Evolutionary conservation across 2,888 invertebrate species (phyloP).

Genomic region (Hemaris fuciformis): DNA sequence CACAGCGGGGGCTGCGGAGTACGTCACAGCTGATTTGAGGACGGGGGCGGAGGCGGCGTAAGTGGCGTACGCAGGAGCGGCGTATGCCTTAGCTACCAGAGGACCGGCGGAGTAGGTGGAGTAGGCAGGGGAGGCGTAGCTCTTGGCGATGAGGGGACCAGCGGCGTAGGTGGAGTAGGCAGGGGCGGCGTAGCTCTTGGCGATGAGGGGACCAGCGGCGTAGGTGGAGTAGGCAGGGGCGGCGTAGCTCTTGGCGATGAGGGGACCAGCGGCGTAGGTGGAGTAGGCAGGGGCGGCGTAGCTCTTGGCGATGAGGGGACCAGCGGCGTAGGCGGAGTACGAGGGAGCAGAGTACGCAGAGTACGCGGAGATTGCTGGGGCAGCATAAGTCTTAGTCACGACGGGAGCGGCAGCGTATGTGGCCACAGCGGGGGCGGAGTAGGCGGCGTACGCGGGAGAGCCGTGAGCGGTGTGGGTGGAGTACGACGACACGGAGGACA

Average conservation of each 20-base stretch:
- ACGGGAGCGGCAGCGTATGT: constrained; percentile 79
- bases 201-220: no score
- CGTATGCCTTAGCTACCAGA: no score
- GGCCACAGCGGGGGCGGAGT: constrained; percentile 34
- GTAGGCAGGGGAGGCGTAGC: no score
- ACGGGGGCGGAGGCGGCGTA: constrained; percentile 43
- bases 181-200: no score
- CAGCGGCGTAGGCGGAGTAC: constrained; percentile 33
- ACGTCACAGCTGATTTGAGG: constrained; percentile 44
- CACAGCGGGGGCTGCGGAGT: constrained; percentile 66
- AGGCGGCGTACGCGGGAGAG: constrained; percentile 76
- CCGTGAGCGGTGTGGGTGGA: constrained; percentile 51
- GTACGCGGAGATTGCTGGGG: constrained; percentile 62
- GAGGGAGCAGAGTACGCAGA: constrained; percentile 62
- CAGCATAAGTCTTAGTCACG: constrained; percentile 41
- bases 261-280: constrained; percentile 29
- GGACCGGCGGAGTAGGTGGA: no score
- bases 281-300: constrained; percentile 40
- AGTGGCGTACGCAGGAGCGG: no score
- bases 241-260: no score
- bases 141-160: no score
- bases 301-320: constrained; percentile 43
- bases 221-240: no score
- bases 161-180: no score
- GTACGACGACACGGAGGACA: constrained; percentile 49